phyloP scores from a whole-genome alignment of 2,797 vertebrate species.

The Nothura maculosa region DNA sequence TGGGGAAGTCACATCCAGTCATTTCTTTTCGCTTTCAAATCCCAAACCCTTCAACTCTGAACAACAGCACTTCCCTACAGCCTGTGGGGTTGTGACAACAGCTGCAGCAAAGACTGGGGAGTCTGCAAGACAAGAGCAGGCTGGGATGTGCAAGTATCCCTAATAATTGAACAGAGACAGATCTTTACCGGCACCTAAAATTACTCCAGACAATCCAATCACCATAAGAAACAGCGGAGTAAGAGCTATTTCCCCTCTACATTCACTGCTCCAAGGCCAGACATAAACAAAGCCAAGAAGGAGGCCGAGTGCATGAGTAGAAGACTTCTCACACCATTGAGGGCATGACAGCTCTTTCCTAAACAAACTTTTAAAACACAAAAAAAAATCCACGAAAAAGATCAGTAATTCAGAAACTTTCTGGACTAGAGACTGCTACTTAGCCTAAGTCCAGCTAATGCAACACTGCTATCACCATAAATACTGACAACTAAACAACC shows the following conservation, averaged over 20 bases:
- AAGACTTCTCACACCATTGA: not conserved
- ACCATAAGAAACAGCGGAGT: not conserved
- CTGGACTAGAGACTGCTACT: not conserved
- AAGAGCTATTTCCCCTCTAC: not conserved
- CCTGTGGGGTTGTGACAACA: not conserved
- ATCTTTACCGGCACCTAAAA: not conserved
- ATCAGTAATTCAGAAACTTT: not conserved
- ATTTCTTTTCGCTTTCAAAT: accelerated
- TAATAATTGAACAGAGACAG: not conserved
- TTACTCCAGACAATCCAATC: not conserved
- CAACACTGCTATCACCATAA: not conserved
- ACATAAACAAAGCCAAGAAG: not conserved
- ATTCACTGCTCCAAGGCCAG: not conserved
- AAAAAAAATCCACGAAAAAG: not conserved
- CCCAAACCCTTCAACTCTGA: not conserved
- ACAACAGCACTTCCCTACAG: not conserved
- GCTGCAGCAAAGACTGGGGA: not conserved
- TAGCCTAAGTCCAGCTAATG: not conserved
- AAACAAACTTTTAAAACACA: not conserved
- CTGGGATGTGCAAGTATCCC: not conserved
- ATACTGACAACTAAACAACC: not conserved
- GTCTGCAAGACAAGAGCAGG: not conserved
- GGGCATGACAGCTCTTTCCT: not conserved
- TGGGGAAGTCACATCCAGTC: accelerated
- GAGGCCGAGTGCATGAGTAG: not conserved